Conservation (phyloP, 2,888 invertebrate species). For the Chrysotoxum bicinctum region DNA sequence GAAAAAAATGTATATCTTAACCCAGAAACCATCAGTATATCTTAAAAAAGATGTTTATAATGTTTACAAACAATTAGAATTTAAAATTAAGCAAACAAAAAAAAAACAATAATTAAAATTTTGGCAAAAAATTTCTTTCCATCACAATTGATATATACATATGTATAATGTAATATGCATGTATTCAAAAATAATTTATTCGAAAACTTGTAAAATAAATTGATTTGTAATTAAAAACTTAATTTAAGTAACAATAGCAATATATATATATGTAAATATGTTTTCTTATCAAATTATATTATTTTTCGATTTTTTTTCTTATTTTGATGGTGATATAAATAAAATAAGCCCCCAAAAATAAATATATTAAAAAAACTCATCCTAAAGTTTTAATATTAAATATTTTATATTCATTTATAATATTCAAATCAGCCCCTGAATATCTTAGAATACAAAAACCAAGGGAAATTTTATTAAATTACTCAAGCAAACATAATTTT, state of each 20-base stretch:
- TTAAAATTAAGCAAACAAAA: neutral
- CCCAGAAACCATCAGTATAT: neutral
- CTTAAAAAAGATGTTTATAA: neutral
- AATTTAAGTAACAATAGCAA: neutral
- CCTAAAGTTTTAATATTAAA: too few relatives aligned
- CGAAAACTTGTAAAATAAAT: constrained; percentile 10
- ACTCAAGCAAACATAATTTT: too few relatives aligned
- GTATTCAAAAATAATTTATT: neutral
- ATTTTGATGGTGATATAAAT: too few relatives aligned
- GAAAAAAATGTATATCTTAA: neutral
- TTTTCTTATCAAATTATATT: neutral
- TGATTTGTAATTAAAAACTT: neutral
- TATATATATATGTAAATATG: neutral
- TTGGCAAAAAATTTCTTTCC: neutral
- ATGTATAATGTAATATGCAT: neutral
- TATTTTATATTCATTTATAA: too few relatives aligned
- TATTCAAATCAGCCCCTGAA: too few relatives aligned
- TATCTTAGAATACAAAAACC: too few relatives aligned
- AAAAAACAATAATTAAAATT: neutral
- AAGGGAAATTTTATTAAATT: too few relatives aligned
- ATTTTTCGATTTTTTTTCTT: too few relatives aligned
- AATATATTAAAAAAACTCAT: too few relatives aligned
- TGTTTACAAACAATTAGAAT: neutral
- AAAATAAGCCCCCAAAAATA: too few relatives aligned
- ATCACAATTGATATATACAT: neutral